A percentile compares a stretch with the other conserved stretches of the same genome.
These are phyloP conservation scores for Drosophila austrosaltans DNA, from an alignment of 2,888 invertebrate genomes.

Conservation along the genomic window DNA sequence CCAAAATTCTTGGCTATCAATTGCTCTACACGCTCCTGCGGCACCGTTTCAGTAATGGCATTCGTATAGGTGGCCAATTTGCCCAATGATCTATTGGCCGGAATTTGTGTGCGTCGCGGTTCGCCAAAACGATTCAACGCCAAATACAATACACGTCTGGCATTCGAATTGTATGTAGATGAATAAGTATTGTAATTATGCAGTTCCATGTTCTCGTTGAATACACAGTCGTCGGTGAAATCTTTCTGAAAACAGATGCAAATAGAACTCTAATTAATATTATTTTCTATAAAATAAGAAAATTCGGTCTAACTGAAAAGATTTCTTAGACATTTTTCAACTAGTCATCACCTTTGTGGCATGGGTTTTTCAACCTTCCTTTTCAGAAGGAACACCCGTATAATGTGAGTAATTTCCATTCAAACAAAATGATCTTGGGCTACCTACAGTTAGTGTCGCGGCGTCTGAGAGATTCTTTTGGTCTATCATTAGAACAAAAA, in stretches of 20 bases:
- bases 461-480: slow-evolving; percentile 52
- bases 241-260: slow-evolving; percentile 86
- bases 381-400: background rate
- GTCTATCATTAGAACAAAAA: slow-evolving; percentile 33
- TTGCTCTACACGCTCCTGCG: slow-evolving; percentile 84
- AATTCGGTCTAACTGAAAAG: background rate
- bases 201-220: slow-evolving; percentile 93
- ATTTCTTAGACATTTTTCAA: background rate
- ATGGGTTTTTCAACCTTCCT: background rate
- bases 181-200: slow-evolving; percentile 94
- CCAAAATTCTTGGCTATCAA: slow-evolving; percentile 85
- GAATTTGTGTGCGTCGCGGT: slow-evolving; percentile 89
- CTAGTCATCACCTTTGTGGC: background rate
- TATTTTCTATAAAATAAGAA: slow-evolving; percentile 66
- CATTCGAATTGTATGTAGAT: slow-evolving; percentile 89
- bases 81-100: slow-evolving; percentile 87
- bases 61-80: slow-evolving; percentile 90
- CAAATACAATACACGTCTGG: slow-evolving; percentile 89
- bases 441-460: slow-evolving; percentile 33
- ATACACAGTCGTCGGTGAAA: slow-evolving; percentile 92
- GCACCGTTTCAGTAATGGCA: slow-evolving; percentile 87
- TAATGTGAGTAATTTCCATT: slow-evolving; percentile 14
- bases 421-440: slow-evolving; percentile 17
- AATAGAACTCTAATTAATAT: slow-evolving; percentile 71
- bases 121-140: slow-evolving; percentile 90